These are phyloP conservation scores for Xenopus tropicalis DNA, from an alignment of 2,113 vertebrate species.

Conservation along the genomic window UCB_Xtro_10.0 CM004451.2:50040501-50041000, in stretches of 20 bases:
- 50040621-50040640: too few relatives aligned
- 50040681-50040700: not conserved
- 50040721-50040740: not conserved
- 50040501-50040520: too few relatives aligned
- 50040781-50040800: not conserved
- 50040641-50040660: not conserved
- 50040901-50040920: not conserved
- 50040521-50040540: too few relatives aligned
- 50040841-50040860: not conserved
- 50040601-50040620: not conserved
- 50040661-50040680: not conserved
- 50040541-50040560: not conserved
- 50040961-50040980: too few relatives aligned
- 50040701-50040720: not conserved
- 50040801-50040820: not conserved
- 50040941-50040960: not conserved
- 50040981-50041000: too few relatives aligned
- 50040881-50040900: not conserved
- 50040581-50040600: not conserved
- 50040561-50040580: not conserved
- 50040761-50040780: not conserved
- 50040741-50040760: not conserved
- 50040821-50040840: not conserved
- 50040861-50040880: not conserved
- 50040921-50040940: not conserved